Conservation (phyloP, 2,888 invertebrate genomes). For the Chrysopilus asiliformis region DNA sequence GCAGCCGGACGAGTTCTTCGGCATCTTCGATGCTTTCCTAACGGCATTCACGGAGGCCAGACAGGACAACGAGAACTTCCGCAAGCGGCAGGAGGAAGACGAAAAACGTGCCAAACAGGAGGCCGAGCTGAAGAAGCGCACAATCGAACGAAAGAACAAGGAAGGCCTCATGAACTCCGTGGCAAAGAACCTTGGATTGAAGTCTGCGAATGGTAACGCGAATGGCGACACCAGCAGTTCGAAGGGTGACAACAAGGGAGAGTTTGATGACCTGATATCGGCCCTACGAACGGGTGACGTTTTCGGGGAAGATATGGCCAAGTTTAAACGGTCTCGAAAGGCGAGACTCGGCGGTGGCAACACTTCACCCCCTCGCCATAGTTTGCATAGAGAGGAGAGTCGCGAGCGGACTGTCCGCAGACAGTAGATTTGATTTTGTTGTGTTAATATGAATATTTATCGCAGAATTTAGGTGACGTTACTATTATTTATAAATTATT, state of each 20-base stretch:
- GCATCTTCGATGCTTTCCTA: slow-evolving; percentile 80
- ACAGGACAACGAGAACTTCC: slow-evolving; percentile 76
- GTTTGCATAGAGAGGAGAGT: slow-evolving; percentile 52
- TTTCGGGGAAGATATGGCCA: slow-evolving; percentile 90
- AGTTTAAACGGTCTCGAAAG: slow-evolving; percentile 68
- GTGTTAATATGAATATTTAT: background rate
- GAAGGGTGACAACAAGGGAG: slow-evolving; percentile 55
- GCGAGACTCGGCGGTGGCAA: slow-evolving; percentile 42
- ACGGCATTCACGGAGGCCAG: slow-evolving; percentile 69
- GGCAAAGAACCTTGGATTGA: slow-evolving; percentile 53
- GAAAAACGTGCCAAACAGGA: slow-evolving; percentile 79
- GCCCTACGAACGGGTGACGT: slow-evolving; percentile 89
- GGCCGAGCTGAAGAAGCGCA: slow-evolving; percentile 72
- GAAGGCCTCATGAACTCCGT: slow-evolving; percentile 66
- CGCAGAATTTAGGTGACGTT: background rate
- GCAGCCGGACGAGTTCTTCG: slow-evolving; percentile 89
- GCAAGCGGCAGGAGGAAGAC: slow-evolving; percentile 74
- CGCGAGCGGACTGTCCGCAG: slow-evolving; percentile 46
- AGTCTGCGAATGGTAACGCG: slow-evolving; percentile 41
- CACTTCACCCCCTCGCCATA: slow-evolving; percentile 50
- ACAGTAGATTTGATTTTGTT: slow-evolving; percentile 19
- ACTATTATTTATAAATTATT: too few relatives aligned
- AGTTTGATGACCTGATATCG: slow-evolving; percentile 92
- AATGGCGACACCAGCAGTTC: slow-evolving; percentile 34
- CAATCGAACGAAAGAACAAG: slow-evolving; percentile 70